These are phyloP conservation scores for Melospiza melodia DNA, from an alignment of 2,113 vertebrate species.

Conservation along the genomic window DNA sequence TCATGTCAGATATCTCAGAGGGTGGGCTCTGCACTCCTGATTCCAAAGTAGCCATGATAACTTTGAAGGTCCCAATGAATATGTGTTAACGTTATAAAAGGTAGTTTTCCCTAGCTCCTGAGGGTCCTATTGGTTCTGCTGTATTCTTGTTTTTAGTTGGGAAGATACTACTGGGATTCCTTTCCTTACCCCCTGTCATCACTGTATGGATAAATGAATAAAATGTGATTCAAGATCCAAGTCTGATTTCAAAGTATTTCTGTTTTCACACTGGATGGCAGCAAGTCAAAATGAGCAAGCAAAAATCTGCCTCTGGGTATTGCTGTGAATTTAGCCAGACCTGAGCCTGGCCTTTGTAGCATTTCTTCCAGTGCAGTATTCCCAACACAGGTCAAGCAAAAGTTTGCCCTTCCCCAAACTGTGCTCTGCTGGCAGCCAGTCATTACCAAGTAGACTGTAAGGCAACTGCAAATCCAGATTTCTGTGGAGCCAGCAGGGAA, in stretches of 20 bases:
- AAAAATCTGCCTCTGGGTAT: neutral
- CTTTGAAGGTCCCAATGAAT: neutral
- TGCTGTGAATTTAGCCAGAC: neutral
- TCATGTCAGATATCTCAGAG: neutral
- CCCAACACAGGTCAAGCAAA: neutral
- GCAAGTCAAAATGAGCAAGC: neutral
- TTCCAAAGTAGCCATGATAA: neutral
- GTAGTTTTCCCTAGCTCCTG: neutral
- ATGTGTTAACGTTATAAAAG: neutral
- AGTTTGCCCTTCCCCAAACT: neutral
- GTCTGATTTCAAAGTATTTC: neutral
- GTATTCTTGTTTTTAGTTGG: neutral
- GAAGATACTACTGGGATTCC: neutral
- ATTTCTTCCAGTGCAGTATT: neutral
- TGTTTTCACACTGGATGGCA: neutral
- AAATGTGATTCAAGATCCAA: neutral
- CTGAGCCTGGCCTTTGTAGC: neutral
- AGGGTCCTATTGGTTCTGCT: neutral
- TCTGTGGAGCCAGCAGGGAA: neutral
- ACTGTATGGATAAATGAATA: neutral
- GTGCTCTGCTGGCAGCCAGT: neutral
- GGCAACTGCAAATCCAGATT: neutral
- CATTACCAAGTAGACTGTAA: neutral
- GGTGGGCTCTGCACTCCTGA: rapidly evolving
- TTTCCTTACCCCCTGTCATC: neutral